phyloP scores from a whole-genome alignment of 2,113 vertebrate species.

The Saimiri boliviensis region DNA sequence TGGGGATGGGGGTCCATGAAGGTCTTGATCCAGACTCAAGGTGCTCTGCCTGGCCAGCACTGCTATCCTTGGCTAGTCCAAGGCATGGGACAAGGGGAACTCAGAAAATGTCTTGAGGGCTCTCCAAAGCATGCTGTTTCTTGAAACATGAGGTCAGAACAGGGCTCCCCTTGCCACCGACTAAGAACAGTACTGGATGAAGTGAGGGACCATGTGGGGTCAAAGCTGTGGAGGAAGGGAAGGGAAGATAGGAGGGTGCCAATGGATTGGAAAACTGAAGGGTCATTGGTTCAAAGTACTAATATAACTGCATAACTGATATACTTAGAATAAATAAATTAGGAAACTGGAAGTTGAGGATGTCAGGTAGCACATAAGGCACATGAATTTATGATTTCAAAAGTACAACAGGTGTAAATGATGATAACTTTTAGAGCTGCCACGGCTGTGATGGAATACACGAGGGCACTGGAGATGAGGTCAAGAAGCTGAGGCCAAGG shows the following conservation, averaged over 20 bases:
- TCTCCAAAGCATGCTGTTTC: not conserved
- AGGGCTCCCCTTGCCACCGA: not conserved
- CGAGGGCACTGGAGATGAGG: not conserved
- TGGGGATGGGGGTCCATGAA: too few species aligned
- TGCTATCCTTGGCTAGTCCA: not conserved
- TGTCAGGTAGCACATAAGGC: not conserved
- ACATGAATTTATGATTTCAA: not conserved
- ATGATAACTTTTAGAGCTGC: not conserved
- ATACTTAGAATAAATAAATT: not conserved
- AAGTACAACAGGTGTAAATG: not conserved
- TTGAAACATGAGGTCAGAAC: not conserved
- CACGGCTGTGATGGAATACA: too few species aligned
- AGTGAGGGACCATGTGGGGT: not conserved
- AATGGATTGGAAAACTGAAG: not conserved
- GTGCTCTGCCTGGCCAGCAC: not conserved
- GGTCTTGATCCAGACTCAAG: not conserved
- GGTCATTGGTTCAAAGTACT: not conserved
- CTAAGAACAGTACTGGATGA: not conserved
- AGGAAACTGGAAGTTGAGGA: not conserved
- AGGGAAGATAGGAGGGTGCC: not conserved
- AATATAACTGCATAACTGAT: not conserved
- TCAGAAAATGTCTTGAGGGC: not conserved
- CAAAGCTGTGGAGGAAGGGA: not conserved
- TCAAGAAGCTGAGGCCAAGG: not conserved
- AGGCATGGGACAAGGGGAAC: not conserved